These are phyloP conservation scores for Chrysodeixis includens DNA, from an alignment of 2,888 invertebrate species.

Conservation along the genomic window DNA sequence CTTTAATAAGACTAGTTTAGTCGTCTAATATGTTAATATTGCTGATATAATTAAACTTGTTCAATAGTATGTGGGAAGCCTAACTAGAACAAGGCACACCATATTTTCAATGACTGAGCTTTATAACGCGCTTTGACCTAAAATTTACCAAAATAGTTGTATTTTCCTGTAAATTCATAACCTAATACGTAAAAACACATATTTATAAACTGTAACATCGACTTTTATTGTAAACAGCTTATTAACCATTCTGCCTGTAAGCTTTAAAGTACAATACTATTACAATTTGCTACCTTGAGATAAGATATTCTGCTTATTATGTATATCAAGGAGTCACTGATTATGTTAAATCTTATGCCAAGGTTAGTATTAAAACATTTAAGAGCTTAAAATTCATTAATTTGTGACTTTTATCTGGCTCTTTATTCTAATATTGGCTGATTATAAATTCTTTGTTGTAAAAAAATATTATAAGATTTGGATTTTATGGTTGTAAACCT, in stretches of 20 bases:
- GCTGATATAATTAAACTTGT: neutral
- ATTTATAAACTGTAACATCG: neutral
- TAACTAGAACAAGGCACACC: slow-evolving; percentile 22
- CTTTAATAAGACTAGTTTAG: neutral
- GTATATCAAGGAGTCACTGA: slow-evolving; percentile 1
- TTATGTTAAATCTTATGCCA: neutral
- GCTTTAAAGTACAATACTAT: neutral
- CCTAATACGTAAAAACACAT: neutral
- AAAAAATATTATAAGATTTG: too few species aligned
- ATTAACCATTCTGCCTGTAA: neutral
- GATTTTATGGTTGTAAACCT: too few species aligned
- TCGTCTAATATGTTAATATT: neutral
- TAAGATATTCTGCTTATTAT: neutral
- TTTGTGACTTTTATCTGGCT: neutral
- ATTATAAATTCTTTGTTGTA: too few species aligned
- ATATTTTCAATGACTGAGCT: neutral
- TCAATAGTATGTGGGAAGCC: slow-evolving; percentile 16
- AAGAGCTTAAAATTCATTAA: neutral
- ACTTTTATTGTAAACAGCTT: neutral
- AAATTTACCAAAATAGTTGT: neutral
- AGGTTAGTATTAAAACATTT: slow-evolving; percentile 1
- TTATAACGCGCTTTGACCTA: neutral
- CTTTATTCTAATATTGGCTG: too few species aligned
- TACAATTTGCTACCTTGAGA: too few species aligned
- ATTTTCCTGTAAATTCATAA: neutral